Evolutionary conservation across 2,888 invertebrate species (phyloP).

Genomic region (Sepiola atlantica): DNA sequence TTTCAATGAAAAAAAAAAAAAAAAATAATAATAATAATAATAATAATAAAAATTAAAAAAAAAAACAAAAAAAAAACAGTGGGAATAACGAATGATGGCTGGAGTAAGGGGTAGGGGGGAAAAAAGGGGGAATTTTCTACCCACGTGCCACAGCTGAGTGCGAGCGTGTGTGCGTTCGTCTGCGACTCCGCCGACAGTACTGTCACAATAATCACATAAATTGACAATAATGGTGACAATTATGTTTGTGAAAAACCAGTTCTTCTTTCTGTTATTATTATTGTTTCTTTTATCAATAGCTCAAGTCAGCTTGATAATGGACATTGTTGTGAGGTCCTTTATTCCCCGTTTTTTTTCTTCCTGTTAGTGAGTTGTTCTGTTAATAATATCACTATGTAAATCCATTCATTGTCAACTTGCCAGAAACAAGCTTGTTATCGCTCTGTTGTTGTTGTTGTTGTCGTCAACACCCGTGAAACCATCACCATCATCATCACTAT

Average conservation of each 20-base stretch:
- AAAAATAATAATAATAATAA: too few relatives aligned
- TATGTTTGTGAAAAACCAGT: background rate
- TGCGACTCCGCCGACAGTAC: too few relatives aligned
- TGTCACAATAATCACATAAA: background rate
- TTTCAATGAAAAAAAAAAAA: background rate
- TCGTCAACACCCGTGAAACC: too few relatives aligned
- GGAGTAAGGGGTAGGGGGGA: background rate
- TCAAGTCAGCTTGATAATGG: background rate
- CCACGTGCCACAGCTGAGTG: slow-evolving; percentile 21
- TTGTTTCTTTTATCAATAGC: too few relatives aligned
- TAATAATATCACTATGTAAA: too few relatives aligned
- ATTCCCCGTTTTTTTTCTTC: background rate
- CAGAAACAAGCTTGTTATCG: background rate
- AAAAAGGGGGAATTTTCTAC: background rate
- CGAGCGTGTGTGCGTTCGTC: background rate
- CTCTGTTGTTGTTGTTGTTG: too few relatives aligned
- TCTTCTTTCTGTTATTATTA: background rate
- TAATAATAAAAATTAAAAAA: too few relatives aligned
- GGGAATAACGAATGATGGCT: background rate
- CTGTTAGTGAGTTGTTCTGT: too few relatives aligned
- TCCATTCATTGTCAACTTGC: background rate
- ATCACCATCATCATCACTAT: too few relatives aligned
- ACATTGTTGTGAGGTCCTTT: background rate
- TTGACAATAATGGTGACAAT: background rate
- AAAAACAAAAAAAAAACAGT: background rate